Evolutionary conservation across 92 coral and sea anemone genomes (phyloP).

Genomic region (Porites rus): DNA sequence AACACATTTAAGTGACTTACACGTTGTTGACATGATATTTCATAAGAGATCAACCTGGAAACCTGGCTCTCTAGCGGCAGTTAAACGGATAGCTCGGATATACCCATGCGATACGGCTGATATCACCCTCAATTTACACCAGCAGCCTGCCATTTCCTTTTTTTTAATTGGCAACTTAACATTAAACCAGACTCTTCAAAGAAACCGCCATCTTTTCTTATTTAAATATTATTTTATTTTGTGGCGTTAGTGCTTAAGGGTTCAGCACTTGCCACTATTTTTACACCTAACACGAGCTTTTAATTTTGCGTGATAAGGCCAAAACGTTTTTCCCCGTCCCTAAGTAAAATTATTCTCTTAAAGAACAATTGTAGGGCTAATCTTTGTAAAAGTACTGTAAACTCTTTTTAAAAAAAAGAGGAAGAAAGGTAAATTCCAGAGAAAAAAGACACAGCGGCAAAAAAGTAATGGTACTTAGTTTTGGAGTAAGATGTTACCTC

Average conservation of each 20-base stretch:
- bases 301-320: too few species aligned
- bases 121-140: neutral
- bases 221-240: neutral
- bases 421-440: too few species aligned
- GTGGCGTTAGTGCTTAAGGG: neutral
- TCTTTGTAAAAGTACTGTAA: neutral
- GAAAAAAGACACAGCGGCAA: neutral
- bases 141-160: neutral
- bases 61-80: too few species aligned
- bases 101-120: neutral
- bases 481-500: slow-evolving; percentile 11
- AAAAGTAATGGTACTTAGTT: neutral
- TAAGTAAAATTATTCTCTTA: neutral
- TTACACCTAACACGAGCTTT: too few species aligned
- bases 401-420: too few species aligned
- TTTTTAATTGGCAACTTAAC: slow-evolving; percentile 11
- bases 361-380: neutral
- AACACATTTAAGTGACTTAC: neutral
- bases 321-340: too few species aligned
- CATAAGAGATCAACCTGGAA: neutral
- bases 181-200: slow-evolving; percentile 1
- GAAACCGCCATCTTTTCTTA: neutral
- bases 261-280: neutral
- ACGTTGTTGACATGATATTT: neutral
- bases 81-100: too few species aligned